Percentiles rank a stretch among this genome's conserved stretches.
phyloP scores from a whole-genome alignment of 2,888 invertebrate genomes.

The Atrina japonica region DNA sequence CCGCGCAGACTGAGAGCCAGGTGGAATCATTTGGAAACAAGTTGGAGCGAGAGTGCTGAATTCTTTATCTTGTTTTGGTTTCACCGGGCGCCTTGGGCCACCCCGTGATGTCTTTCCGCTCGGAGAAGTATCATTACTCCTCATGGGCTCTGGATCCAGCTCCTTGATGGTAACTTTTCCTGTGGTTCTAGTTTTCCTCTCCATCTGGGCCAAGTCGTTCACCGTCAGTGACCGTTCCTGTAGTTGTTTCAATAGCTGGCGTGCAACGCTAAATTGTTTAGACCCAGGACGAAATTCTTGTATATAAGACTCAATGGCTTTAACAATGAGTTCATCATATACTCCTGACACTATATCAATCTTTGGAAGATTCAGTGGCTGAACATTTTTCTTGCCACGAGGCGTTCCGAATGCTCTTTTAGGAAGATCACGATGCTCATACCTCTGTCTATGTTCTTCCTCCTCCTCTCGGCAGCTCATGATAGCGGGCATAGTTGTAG shows the following conservation, averaged over 20 bases:
- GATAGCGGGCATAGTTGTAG: slow-evolving; percentile 55
- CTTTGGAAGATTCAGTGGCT: slow-evolving; percentile 63
- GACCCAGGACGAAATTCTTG: slow-evolving; percentile 56
- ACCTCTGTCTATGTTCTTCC: slow-evolving; percentile 1
- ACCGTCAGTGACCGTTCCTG: slow-evolving; percentile 42
- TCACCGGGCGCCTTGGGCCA: slow-evolving; percentile 3
- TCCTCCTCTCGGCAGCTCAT: slow-evolving; percentile 24
- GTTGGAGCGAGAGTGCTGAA: slow-evolving; percentile 48
- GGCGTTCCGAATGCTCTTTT: slow-evolving; percentile 21
- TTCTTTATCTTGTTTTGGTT: slow-evolving; percentile 25
- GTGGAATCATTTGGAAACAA: slow-evolving; percentile 62
- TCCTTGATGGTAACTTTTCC: slow-evolving; percentile 34
- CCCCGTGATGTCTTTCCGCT: slow-evolving; percentile 9
- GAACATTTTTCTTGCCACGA: slow-evolving; percentile 10
- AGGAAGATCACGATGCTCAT: not conserved
- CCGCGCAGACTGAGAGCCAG: slow-evolving; percentile 42
- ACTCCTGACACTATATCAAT: slow-evolving; percentile 68
- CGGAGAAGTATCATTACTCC: slow-evolving; percentile 5
- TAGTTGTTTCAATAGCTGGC: slow-evolving; percentile 53
- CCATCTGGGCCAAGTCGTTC: slow-evolving; percentile 27
- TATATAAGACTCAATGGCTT: slow-evolving; percentile 67
- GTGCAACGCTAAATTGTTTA: slow-evolving; percentile 55
- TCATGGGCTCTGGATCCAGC: slow-evolving; percentile 22
- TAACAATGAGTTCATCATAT: slow-evolving; percentile 68
- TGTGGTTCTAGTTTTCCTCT: slow-evolving; percentile 5